phyloP scores from a whole-genome alignment of 2,797 vertebrate species.

The Poeciliopsis paucimaculata region DNA sequence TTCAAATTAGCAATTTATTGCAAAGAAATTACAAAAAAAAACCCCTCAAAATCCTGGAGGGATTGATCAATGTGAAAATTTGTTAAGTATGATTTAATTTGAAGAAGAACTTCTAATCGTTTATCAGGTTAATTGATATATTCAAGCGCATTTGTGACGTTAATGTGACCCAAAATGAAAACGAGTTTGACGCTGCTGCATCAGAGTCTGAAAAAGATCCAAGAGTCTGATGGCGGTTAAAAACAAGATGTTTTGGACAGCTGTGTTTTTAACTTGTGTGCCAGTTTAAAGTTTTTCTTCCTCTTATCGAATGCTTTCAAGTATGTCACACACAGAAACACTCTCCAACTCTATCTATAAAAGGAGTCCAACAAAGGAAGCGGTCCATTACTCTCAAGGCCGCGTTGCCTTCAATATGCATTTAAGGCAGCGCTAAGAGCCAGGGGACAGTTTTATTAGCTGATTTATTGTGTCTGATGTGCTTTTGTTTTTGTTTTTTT shows the following conservation, averaged over 20 bases:
- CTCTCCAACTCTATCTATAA: constrained; percentile 16
- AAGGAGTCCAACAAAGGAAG: not conserved
- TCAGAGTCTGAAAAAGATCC: not conserved
- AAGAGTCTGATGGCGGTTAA: constrained; percentile 24
- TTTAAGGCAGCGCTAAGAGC: constrained; percentile 4
- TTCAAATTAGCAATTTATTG: no score
- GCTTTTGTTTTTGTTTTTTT: not conserved
- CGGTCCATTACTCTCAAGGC: constrained; percentile 27
- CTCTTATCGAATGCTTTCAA: constrained; percentile 30
- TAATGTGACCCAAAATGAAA: no score
- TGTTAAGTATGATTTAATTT: no score
- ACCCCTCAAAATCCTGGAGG: accelerated
- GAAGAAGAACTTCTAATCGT: no score
- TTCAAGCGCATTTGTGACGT: no score
- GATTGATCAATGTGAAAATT: no score
- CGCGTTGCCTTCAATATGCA: constrained; percentile 9
- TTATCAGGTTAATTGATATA: no score
- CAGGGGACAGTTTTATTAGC: constrained; percentile 13
- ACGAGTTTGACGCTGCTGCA: not conserved
- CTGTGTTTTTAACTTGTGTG: constrained; percentile 18
- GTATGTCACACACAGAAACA: constrained; percentile 35
- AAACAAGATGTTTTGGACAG: constrained; percentile 19
- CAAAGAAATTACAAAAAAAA: no score
- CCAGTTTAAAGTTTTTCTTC: not conserved
- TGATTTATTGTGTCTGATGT: constrained; percentile 3